Percentiles rank a stretch among this genome's conserved stretches.
Conservation (phyloP, 2,888 invertebrate species). For the Uropetala carovei region DNA sequence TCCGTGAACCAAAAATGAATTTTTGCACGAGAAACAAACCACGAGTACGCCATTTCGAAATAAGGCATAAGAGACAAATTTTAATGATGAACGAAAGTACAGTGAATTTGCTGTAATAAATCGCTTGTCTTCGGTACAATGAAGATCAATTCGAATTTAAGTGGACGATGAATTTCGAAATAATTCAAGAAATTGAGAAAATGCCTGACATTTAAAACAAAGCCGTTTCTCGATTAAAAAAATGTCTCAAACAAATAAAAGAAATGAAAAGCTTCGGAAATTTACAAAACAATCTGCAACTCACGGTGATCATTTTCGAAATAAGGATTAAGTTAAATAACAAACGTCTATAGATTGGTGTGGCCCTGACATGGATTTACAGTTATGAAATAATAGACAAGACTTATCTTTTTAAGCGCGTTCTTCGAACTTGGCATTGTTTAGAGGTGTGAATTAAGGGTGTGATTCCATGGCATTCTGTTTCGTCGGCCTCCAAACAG, state of each 20-base stretch:
- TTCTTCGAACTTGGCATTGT: conserved; percentile 59
- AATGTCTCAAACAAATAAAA: background rate
- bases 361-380: conserved; percentile 50
- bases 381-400: conserved; percentile 34
- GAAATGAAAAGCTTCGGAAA: background rate
- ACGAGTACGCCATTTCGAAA: background rate
- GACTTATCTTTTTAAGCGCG: conserved; percentile 49
- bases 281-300: background rate
- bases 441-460: conserved; percentile 23
- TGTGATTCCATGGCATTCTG: background rate
- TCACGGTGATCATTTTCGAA: conserved; percentile 2
- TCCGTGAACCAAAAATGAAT: background rate
- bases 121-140: background rate
- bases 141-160: background rate
- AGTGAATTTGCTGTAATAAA: background rate
- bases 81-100: background rate
- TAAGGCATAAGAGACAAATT: background rate
- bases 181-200: background rate
- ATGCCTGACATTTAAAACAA: background rate
- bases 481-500: conserved; percentile 31
- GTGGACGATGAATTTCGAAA: background rate
- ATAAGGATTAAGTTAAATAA: background rate
- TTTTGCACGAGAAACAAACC: background rate
- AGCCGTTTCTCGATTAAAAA: background rate
- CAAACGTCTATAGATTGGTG: background rate